Conservation (phyloP, 1,140 invertebrate genomes). For the Fopius arisanus region DNA sequence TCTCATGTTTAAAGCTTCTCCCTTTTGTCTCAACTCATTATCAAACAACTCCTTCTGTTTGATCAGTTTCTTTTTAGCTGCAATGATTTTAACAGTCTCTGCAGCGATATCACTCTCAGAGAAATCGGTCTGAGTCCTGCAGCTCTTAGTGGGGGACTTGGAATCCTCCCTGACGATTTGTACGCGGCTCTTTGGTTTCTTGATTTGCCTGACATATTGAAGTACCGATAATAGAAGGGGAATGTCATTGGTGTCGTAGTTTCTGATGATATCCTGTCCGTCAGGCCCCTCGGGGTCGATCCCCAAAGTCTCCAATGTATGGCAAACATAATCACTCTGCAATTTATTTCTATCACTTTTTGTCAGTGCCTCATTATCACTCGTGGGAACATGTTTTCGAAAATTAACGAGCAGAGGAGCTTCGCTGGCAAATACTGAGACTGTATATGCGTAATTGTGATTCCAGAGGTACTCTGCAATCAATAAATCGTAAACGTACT, state of each 20-base stretch:
- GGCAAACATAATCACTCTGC: slow-evolving; percentile 55
- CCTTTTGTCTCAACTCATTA: slow-evolving; percentile 46
- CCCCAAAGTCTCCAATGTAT: slow-evolving; percentile 57
- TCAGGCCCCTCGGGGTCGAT: slow-evolving; percentile 47
- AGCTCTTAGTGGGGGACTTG: slow-evolving; percentile 17
- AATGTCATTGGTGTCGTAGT: slow-evolving; percentile 48
- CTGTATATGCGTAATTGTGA: slow-evolving; percentile 57
- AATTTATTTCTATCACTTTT: slow-evolving; percentile 44
- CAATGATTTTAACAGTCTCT: slow-evolving; percentile 36
- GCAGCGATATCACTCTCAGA: neutral
- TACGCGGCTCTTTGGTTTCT: slow-evolving; percentile 35
- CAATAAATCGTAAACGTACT: slow-evolving; percentile 60
- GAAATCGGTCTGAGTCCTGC: slow-evolving; percentile 21
- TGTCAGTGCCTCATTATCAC: slow-evolving; percentile 5
- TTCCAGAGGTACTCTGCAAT: slow-evolving; percentile 61
- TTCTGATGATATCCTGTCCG: slow-evolving; percentile 51
- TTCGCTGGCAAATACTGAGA: slow-evolving; percentile 62
- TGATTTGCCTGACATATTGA: slow-evolving; percentile 42
- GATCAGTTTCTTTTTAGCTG: slow-evolving; percentile 49
- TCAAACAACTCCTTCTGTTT: slow-evolving; percentile 54
- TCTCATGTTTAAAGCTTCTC: slow-evolving; percentile 50
- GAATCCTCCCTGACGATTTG: slow-evolving; percentile 26
- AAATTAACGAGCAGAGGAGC: slow-evolving; percentile 58
- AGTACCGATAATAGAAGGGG: slow-evolving; percentile 56
- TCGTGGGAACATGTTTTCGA: slow-evolving; percentile 43